Evolutionary conservation across 2,113 vertebrate genomes (phyloP).

Genomic region (Anthoscopus minutus): DNA sequence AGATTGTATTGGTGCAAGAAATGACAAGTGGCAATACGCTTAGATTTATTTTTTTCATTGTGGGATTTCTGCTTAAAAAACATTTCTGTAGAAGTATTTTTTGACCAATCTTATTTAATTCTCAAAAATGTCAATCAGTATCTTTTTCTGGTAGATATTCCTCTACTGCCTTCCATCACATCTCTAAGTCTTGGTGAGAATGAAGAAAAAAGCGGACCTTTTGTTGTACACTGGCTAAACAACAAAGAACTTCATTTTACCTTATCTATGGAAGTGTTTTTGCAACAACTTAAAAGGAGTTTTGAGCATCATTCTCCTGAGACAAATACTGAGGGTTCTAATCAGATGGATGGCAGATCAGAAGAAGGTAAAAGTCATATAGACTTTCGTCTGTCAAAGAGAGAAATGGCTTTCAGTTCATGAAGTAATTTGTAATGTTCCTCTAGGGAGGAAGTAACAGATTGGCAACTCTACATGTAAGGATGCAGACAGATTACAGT

Average conservation of each 20-base stretch:
- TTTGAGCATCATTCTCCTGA: conserved; percentile 82
- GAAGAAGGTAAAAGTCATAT: conserved; percentile 78
- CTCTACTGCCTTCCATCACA: conserved; percentile 93
- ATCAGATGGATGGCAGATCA: conserved; percentile 65
- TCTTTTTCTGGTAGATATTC: conserved; percentile 81
- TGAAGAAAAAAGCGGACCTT: conserved; percentile 87
- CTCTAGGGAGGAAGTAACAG: not conserved
- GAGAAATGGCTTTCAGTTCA: not conserved
- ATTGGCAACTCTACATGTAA: not conserved
- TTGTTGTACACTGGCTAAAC: conserved; percentile 97
- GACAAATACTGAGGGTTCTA: conserved; percentile 66
- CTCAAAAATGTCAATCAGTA: not conserved
- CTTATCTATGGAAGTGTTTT: conserved; percentile 93
- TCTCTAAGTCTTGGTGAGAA: conserved; percentile 83
- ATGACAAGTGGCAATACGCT: not conserved
- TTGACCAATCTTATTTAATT: not conserved
- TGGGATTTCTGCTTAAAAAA: not conserved
- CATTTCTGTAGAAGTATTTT: not conserved
- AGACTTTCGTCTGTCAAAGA: not conserved
- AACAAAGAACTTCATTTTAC: conserved; percentile 97
- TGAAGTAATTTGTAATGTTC: not conserved
- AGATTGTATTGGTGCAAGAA: not conserved
- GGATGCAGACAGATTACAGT: not conserved
- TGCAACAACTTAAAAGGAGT: conserved; percentile 85
- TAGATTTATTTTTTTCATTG: not conserved